phyloP scores from a whole-genome alignment of 1,140 invertebrate species.

The Zaprionus inermis region DNA sequence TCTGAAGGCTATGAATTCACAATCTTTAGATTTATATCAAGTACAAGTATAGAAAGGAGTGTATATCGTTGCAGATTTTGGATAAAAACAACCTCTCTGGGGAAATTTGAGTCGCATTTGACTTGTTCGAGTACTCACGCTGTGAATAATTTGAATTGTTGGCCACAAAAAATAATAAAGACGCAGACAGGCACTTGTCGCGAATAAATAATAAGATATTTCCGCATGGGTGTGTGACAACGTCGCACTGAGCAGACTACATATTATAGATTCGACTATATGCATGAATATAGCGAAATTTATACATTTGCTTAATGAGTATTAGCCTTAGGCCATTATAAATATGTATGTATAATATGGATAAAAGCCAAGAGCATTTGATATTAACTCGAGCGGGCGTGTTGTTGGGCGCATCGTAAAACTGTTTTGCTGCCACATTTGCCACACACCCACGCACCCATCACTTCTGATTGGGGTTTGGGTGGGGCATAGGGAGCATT shows the following conservation, averaged over 20 bases:
- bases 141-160: constrained; percentile 23
- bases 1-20: no score
- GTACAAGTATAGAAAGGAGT: no score
- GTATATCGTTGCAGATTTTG: no score
- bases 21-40: no score
- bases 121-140: constrained; percentile 1
- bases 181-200: constrained; percentile 52
- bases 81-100: background rate
- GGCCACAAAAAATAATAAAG: constrained; percentile 4
- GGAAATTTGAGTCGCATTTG: constrained; percentile 14
- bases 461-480: background rate
- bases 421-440: constrained; percentile 65
- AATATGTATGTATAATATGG: constrained; percentile 33
- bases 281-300: constrained; percentile 4
- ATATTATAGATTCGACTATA: constrained; percentile 27
- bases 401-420: constrained; percentile 69
- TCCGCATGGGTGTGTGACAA: constrained; percentile 58
- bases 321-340: constrained; percentile 40
- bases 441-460: constrained; percentile 42
- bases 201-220: constrained; percentile 73
- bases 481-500: background rate
- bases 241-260: constrained; percentile 25
- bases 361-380: constrained; percentile 64
- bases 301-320: constrained; percentile 38
- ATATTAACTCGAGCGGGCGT: constrained; percentile 55